Evolutionary conservation across 2,888 invertebrate genomes (phyloP).

Genomic region (Trissonchulus sp.): DNA sequence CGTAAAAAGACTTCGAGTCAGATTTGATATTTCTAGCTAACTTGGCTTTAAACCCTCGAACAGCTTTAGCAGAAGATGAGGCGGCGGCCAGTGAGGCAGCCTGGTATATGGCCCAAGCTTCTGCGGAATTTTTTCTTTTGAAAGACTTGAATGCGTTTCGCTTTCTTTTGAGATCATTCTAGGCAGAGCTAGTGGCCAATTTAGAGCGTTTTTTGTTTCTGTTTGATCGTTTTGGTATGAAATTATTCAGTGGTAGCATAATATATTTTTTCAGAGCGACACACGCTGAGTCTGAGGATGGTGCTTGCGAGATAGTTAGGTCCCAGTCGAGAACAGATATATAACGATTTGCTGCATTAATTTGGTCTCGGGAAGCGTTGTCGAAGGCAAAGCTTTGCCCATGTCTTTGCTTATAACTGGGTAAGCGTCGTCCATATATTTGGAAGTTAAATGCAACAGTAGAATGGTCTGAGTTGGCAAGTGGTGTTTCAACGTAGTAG

Average conservation of each 20-base stretch:
- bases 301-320: too few species aligned
- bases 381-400: not conserved
- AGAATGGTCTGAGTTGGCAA: not conserved
- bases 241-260: too few species aligned
- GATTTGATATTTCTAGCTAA: not conserved
- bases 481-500: not conserved
- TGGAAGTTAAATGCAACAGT: not conserved
- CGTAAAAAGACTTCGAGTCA: not conserved
- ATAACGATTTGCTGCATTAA: too few species aligned
- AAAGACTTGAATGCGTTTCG: slow-evolving; percentile 1
- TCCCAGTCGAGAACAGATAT: too few species aligned
- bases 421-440: not conserved
- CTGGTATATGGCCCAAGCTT: slow-evolving; percentile 3
- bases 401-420: not conserved
- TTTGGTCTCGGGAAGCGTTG: not conserved
- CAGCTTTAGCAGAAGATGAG: too few species aligned
- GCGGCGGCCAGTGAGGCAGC: too few species aligned
- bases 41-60: not conserved
- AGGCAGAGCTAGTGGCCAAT: not conserved
- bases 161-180: not conserved
- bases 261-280: too few species aligned
- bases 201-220: not conserved
- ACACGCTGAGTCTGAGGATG: too few species aligned
- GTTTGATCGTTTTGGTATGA: not conserved
- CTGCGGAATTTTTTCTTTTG: not conserved